Percentiles rank a stretch among this genome's conserved stretches.
Conservation (phyloP, 2,797 vertebrate species). For the Xyrichtys novacula region DNA sequence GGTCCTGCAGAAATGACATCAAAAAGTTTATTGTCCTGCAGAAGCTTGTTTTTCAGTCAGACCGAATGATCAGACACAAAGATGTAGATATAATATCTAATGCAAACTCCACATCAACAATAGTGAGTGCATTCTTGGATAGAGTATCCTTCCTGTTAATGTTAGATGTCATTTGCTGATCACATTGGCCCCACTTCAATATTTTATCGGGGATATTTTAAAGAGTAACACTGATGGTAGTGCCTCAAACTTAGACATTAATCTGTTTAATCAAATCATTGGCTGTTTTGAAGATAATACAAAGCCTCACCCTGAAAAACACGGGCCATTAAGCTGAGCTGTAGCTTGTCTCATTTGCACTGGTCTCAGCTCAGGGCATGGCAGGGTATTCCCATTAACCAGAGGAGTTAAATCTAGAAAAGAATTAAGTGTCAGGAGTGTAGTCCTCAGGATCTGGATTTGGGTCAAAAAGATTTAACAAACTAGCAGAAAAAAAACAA, state of each 20-base stretch:
- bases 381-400: conserved; percentile 29
- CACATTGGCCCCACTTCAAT: background rate
- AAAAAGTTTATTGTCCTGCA: too few relatives aligned
- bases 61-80: too few relatives aligned
- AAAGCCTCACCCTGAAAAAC: conserved; percentile 24
- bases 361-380: conserved; percentile 34
- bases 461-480: background rate
- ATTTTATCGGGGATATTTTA: background rate
- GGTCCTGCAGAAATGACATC: too few relatives aligned
- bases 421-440: background rate
- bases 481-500: too few relatives aligned
- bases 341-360: background rate
- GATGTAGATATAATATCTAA: too few relatives aligned
- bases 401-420: conserved; percentile 62
- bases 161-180: background rate
- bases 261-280: background rate
- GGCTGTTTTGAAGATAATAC: background rate
- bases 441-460: background rate
- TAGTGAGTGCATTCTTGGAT: background rate
- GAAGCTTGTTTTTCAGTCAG: too few relatives aligned
- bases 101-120: background rate
- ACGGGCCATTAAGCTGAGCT: conserved; percentile 13
- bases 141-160: too few relatives aligned
- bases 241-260: background rate
- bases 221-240: background rate